phyloP scores from a whole-genome alignment of 1,140 invertebrate genomes.

The Steinernema khuongi region DNA sequence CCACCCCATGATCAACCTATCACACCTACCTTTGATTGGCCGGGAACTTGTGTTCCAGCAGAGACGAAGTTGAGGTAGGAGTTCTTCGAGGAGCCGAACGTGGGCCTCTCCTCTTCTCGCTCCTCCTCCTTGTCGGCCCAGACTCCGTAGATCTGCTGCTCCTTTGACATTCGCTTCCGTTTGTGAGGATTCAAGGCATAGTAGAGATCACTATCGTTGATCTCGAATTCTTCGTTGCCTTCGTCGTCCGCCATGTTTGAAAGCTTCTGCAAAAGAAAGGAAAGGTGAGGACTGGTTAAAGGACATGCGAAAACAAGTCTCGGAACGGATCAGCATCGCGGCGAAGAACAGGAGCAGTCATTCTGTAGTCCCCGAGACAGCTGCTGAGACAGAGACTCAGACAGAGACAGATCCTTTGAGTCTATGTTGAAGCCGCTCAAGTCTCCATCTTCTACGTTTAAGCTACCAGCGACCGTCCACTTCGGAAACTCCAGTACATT shows the following conservation, averaged over 20 bases:
- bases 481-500: too few species aligned
- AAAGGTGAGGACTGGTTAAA: not conserved
- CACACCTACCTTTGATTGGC: not conserved
- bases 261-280: not conserved
- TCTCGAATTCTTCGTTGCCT: constrained; percentile 59
- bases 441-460: too few species aligned
- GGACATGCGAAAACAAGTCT: not conserved
- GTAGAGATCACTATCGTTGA: constrained; percentile 60
- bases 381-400: too few species aligned
- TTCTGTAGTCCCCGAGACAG: too few species aligned
- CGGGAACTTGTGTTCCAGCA: not conserved
- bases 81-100: constrained; percentile 10
- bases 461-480: too few species aligned
- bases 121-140: constrained; percentile 31
- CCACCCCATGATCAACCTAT: too few species aligned
- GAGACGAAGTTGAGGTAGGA: constrained; percentile 3
- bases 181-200: constrained; percentile 56
- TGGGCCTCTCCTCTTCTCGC: constrained; percentile 24
- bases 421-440: too few species aligned
- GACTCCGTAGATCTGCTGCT: constrained; percentile 42
- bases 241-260: constrained; percentile 40
- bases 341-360: too few species aligned
- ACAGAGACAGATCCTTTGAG: too few species aligned
- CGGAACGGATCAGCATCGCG: not conserved
- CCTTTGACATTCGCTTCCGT: constrained; percentile 38